phyloP scores from a whole-genome alignment of 2,888 invertebrate genomes.

The Drosophila barbarae region DNA sequence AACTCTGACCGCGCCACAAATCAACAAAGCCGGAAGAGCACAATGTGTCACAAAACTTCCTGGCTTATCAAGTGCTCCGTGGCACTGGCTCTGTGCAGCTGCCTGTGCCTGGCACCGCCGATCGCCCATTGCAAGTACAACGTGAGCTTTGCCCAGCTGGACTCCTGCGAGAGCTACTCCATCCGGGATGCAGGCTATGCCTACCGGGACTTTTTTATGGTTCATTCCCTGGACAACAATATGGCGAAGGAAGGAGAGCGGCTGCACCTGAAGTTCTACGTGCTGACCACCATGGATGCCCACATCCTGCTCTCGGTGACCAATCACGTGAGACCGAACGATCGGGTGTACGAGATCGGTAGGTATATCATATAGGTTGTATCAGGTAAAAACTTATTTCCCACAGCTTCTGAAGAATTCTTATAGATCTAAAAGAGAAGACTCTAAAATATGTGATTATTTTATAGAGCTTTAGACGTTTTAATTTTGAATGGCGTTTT shows the following conservation, averaged over 20 bases:
- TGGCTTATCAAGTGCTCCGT: constrained; percentile 53
- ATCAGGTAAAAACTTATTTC: background rate
- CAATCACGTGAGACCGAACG: constrained; percentile 79
- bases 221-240: constrained; percentile 77
- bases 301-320: constrained; percentile 84
- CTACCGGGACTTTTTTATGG: constrained; percentile 82
- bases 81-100: constrained; percentile 9
- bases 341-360: constrained; percentile 86
- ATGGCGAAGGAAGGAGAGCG: constrained; percentile 68
- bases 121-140: constrained; percentile 65
- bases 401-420: background rate
- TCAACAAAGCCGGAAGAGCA: background rate
- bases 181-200: constrained; percentile 81
- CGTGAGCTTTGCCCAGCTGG: constrained; percentile 72
- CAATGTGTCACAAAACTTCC: constrained; percentile 12
- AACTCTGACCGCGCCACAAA: background rate
- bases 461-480: background rate
- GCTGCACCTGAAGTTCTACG: constrained; percentile 84
- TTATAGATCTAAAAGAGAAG: background rate
- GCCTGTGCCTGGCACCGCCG: constrained; percentile 32
- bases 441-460: background rate
- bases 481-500: background rate
- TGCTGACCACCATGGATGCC: constrained; percentile 85
- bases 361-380: background rate
- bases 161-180: constrained; percentile 82